Conservation (phyloP, 2,113 vertebrate species). For the Leucopsar rothschildi region DNA sequence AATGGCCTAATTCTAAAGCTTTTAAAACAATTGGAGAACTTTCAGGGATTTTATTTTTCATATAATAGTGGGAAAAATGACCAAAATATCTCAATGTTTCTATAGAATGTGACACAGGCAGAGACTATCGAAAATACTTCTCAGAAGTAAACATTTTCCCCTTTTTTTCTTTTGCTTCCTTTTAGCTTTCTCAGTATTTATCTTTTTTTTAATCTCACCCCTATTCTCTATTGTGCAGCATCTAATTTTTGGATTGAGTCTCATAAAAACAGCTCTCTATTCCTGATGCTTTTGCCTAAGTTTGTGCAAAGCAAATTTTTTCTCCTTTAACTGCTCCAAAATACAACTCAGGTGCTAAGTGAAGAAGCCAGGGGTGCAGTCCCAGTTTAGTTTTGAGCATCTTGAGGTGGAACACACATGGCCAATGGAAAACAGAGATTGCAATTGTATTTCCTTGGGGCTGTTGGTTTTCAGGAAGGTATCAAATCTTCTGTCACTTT, state of each 20-base stretch:
- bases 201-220: neutral
- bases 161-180: neutral
- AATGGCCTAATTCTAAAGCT: neutral
- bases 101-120: neutral
- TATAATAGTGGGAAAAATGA: neutral
- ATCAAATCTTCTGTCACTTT: neutral
- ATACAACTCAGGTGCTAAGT: neutral
- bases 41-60: neutral
- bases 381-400: neutral
- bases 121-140: neutral
- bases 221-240: neutral
- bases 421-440: neutral
- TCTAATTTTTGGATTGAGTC: neutral
- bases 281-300: neutral
- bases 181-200: neutral
- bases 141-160: neutral
- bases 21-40: neutral
- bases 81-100: neutral
- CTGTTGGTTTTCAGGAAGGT: neutral
- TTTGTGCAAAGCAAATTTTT: neutral
- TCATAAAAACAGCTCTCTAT: neutral
- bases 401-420: neutral
- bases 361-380: neutral
- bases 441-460: neutral
- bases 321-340: neutral